Conservation (phyloP, 2,888 invertebrate genomes). For the Drosophila longiperda region DNA sequence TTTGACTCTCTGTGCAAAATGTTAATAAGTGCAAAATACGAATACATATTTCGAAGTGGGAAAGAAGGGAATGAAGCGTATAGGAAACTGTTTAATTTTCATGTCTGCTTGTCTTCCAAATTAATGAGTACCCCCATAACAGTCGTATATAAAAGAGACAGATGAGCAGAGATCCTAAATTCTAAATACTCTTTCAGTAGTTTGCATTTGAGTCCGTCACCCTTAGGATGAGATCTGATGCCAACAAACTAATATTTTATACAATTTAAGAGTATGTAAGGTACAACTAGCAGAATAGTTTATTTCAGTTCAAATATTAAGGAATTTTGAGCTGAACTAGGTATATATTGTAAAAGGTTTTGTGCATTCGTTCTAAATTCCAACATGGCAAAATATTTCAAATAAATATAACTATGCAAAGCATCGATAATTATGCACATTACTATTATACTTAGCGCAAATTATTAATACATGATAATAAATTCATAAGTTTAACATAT, state of each 20-base stretch:
- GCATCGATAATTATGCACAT: background rate
- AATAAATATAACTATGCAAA: background rate
- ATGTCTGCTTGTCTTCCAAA: slow-evolving; percentile 12
- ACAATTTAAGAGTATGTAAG: background rate
- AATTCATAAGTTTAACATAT: background rate
- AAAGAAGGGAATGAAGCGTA: too few species aligned
- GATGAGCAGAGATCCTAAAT: background rate
- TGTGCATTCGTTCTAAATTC: background rate
- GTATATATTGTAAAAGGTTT: background rate
- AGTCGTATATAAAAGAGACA: background rate
- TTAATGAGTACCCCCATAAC: slow-evolving; percentile 18
- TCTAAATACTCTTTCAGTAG: background rate
- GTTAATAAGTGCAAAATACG: slow-evolving; percentile 51
- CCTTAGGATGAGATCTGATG: background rate
- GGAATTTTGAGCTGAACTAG: background rate
- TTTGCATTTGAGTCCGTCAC: background rate
- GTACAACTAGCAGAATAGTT: background rate
- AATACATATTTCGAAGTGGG: background rate
- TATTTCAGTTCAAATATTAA: background rate
- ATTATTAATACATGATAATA: background rate
- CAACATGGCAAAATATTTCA: background rate
- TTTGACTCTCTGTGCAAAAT: slow-evolving; percentile 31
- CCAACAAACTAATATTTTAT: background rate
- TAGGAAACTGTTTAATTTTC: slow-evolving; percentile 22
- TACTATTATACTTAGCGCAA: background rate